Evolutionary conservation across 2,797 vertebrate genomes (phyloP).

Genomic region (Lagocephalus sceleratus): DNA sequence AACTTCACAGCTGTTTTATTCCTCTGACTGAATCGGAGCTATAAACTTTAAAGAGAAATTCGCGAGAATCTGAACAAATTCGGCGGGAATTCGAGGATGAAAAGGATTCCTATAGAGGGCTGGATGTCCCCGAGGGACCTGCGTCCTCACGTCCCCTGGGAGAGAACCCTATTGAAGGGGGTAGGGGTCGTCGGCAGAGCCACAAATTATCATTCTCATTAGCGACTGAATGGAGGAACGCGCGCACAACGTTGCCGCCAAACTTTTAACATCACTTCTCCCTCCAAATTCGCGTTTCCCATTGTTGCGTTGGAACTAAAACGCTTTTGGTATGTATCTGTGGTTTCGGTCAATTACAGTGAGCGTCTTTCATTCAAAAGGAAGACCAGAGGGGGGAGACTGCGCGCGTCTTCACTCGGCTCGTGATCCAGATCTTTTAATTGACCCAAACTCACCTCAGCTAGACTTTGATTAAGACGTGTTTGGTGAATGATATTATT

Average conservation of each 20-base stretch:
- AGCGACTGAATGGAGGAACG: constrained; percentile 63
- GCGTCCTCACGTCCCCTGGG: constrained; percentile 61
- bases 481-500: too few species aligned
- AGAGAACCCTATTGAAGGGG: constrained; percentile 58
- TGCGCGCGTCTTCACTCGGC: too few species aligned
- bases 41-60: neutral
- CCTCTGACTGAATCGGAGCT: neutral
- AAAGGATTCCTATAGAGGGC: constrained; percentile 69
- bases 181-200: constrained; percentile 74
- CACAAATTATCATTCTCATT: constrained; percentile 80
- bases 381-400: neutral
- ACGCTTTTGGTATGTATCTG: constrained; percentile 21
- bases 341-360: neutral
- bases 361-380: neutral
- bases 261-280: constrained; percentile 40
- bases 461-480: too few species aligned
- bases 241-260: constrained; percentile 57
- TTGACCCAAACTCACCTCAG: too few species aligned
- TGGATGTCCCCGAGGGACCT: constrained; percentile 62
- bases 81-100: constrained; percentile 59
- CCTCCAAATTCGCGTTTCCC: constrained; percentile 51
- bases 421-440: too few species aligned
- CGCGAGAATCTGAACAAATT: constrained; percentile 19
- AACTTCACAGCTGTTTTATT: neutral
- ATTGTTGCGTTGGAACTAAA: neutral